Conservation (phyloP, 2,888 invertebrate genomes). For the Furcula furcula region DNA sequence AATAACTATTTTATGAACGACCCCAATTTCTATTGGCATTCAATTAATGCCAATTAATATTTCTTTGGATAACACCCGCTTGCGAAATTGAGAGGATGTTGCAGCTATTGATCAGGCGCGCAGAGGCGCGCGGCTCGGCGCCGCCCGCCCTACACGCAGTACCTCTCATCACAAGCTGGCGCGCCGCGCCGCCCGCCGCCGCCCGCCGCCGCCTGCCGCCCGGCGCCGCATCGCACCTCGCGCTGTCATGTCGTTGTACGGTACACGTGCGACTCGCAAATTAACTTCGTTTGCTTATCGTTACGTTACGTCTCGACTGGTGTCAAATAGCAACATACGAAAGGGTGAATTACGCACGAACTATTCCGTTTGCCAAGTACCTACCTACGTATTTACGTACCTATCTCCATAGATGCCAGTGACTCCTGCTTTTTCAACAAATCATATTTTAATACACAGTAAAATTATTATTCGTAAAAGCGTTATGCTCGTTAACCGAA, state of each 20-base stretch:
- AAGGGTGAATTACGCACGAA: slow-evolving; percentile 14
- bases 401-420: slow-evolving; percentile 1
- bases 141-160: slow-evolving; percentile 29
- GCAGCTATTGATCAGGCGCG: slow-evolving; percentile 32
- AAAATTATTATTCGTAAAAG: slow-evolving; percentile 32
- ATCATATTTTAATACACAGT: slow-evolving; percentile 8
- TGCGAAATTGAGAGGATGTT: slow-evolving; percentile 27
- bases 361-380: background rate
- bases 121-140: slow-evolving; percentile 37
- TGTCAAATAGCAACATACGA: slow-evolving; percentile 50
- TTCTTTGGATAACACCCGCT: background rate
- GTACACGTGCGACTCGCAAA: slow-evolving; percentile 46
- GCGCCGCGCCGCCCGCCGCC: slow-evolving; percentile 35
- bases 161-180: slow-evolving; percentile 23
- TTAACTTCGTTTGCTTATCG: slow-evolving; percentile 72
- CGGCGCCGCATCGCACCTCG: slow-evolving; percentile 30
- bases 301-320: slow-evolving; percentile 44
- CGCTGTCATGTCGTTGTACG: slow-evolving; percentile 39
- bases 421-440: slow-evolving; percentile 12
- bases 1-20: too few species aligned
- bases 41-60: too few species aligned
- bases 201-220: too few species aligned
- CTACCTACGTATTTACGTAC: too few species aligned
- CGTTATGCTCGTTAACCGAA: slow-evolving; percentile 41
- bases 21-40: too few species aligned